Base-by-base conservation (phyloP, 1,140 invertebrate genomes). In the Latrodectus geometricus region DNA sequence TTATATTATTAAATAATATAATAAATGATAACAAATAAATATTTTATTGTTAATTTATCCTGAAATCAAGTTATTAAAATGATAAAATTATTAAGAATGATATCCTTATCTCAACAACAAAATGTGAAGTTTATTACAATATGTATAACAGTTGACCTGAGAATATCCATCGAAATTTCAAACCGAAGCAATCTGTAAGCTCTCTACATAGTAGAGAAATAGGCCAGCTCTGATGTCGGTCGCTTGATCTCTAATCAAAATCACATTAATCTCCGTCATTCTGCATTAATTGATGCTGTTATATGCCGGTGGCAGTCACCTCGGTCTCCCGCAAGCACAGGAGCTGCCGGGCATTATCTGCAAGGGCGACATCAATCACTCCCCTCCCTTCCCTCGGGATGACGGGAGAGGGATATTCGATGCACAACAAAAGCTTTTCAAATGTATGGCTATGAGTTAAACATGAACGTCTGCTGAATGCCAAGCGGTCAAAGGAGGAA, bases 241-340 rank as follows among this genome's bases (percentile, higher is more conserved):
- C 49, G 54, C 65, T 82, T 82, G 69, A 74, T 82, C 69, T 52
- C 80, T 82, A 56, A 82, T 82, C 80, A 82, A 82, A 82, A 74
- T 82, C 80, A 50, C 80, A 82, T 82, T 74, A 48, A 74, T 82
- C 80, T 82, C 69, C 70, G 80, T 82, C 80, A 74, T 61, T 61
- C 14, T 52, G 69, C 69, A 82, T 82, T 82, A 82, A 82, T 82
- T 82, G 80, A 82, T 82, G 80, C 80, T 23, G 35, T 52, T 76
- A 35, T 35, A 61, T 61, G 11, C 54, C 17, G 54, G 11, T 23
- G 17, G 3, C 49, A 66, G 50, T 21, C 48, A 54, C 52, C 78
- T 72, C 23, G 49, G 78, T 68, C 76, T 68, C 65, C 78, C 78
- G 68, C 78, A 81, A 81, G 68, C 69, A 61, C 2, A 61, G 11